Conservation (phyloP, 2,113 vertebrate species). For the Micronycteris hirsuta region DNA sequence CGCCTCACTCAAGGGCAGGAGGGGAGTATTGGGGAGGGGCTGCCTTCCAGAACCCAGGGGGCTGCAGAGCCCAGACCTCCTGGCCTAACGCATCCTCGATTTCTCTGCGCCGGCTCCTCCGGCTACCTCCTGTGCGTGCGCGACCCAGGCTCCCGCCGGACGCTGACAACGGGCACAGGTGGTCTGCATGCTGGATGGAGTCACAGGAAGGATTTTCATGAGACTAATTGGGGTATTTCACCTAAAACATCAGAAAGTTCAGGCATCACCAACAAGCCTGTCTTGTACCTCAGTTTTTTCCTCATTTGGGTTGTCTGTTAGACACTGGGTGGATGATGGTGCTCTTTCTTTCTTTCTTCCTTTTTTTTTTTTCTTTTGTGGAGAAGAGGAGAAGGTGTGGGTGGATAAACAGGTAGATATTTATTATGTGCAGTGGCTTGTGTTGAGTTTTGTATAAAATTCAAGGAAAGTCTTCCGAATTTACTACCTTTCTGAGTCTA, state of each 20-base stretch:
- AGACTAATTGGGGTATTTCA: neutral
- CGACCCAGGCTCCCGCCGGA: fast-evolving
- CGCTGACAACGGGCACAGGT: fast-evolving
- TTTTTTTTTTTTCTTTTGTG: neutral
- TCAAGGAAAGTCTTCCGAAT: neutral
- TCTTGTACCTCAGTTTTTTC: no score
- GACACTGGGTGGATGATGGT: neutral
- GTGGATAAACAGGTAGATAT: neutral
- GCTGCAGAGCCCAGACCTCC: no score
- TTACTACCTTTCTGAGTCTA: neutral
- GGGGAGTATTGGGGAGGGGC: no score
- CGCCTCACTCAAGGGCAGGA: neutral
- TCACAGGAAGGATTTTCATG: neutral
- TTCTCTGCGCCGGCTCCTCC: neutral
- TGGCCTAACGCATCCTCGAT: neutral
- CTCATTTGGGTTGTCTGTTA: neutral
- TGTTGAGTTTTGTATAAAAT: neutral
- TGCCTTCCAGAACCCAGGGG: fast-evolving
- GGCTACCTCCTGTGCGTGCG: neutral
- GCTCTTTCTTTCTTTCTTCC: neutral
- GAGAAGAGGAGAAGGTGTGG: neutral
- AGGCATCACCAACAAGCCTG: neutral
- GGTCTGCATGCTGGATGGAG: neutral
- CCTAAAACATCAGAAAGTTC: neutral
- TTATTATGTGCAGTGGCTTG: no score